Conservation (phyloP, 2,888 invertebrate species). For the Drosophila siamana region DNA sequence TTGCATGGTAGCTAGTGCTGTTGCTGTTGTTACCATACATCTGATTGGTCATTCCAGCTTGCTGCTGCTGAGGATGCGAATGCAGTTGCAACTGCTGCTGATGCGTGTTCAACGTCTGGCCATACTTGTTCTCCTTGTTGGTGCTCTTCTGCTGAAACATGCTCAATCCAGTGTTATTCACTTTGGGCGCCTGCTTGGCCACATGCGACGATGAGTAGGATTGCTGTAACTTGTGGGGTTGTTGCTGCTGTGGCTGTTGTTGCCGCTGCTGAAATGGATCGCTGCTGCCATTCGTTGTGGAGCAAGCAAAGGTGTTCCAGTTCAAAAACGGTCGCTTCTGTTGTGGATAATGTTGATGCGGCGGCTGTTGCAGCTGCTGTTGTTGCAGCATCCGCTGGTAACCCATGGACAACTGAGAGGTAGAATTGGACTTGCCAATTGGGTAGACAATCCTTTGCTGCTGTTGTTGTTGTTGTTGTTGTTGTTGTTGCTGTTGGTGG, state of each 20-base stretch:
- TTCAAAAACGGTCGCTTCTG: conserved; percentile 83
- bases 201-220: conserved; percentile 77
- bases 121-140: conserved; percentile 82
- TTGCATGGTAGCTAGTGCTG: conserved; percentile 49
- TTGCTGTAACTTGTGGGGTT: conserved; percentile 70
- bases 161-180: conserved; percentile 49
- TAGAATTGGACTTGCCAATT: conserved; percentile 84
- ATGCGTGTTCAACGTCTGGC: conserved; percentile 37
- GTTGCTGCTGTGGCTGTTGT: conserved; percentile 64
- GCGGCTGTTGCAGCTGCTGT: conserved; percentile 44
- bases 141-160: conserved; percentile 73
- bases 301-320: conserved; percentile 84
- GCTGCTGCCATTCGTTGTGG: conserved; percentile 76
- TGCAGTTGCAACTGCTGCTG: conserved; percentile 35
- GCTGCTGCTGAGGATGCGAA: conserved; percentile 40
- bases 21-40: conserved; percentile 57
- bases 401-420: conserved; percentile 83
- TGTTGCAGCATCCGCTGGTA: conserved; percentile 79
- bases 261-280: conserved; percentile 78
- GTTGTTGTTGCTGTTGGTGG: conserved; percentile 17
- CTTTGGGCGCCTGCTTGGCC: conserved; percentile 67
- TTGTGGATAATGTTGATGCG: conserved; percentile 73
- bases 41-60: conserved; percentile 57
- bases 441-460: conserved; percentile 76
- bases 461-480: conserved; percentile 26